phyloP scores from a whole-genome alignment of 1,140 invertebrate genomes.

The Cyclina sinensis region DNA sequence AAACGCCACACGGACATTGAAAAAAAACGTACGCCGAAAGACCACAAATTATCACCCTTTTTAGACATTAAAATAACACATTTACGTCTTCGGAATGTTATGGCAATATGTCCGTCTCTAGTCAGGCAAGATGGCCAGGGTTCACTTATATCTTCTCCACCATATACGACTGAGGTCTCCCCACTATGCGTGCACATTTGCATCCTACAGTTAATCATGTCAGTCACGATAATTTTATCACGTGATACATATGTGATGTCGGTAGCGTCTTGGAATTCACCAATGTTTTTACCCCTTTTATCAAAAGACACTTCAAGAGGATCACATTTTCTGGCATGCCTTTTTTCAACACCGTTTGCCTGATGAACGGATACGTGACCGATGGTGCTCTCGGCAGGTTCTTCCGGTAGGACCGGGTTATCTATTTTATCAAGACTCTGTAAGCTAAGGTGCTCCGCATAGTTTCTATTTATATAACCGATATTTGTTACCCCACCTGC shows the following conservation, averaged over 20 bases:
- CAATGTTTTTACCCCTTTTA: constrained; percentile 55
- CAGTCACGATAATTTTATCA: constrained; percentile 67
- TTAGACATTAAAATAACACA: constrained; percentile 62
- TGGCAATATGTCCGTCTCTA: constrained; percentile 52
- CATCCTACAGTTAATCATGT: constrained; percentile 70
- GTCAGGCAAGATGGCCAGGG: constrained; percentile 64
- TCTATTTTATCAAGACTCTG: background rate
- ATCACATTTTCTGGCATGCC: background rate
- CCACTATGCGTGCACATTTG: constrained; percentile 62
- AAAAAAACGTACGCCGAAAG: constrained; percentile 62
- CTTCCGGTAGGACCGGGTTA: background rate
- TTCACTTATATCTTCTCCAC: constrained; percentile 58
- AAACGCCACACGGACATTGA: constrained; percentile 64
- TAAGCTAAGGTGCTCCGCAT: background rate
- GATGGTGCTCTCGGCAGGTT: background rate
- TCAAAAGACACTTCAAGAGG: constrained; percentile 44
- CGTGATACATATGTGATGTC: constrained; percentile 47
- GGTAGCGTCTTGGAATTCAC: constrained; percentile 72
- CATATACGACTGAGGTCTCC: constrained; percentile 37
- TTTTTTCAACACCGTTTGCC: background rate
- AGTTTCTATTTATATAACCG: constrained; percentile 31
- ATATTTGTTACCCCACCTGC: constrained; percentile 6
- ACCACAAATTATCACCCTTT: constrained; percentile 60
- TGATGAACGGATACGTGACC: background rate
- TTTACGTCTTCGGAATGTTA: constrained; percentile 63